Base-by-base conservation (phyloP, 2,113 vertebrate genomes). In the Acrocephalus kingi region DNA sequence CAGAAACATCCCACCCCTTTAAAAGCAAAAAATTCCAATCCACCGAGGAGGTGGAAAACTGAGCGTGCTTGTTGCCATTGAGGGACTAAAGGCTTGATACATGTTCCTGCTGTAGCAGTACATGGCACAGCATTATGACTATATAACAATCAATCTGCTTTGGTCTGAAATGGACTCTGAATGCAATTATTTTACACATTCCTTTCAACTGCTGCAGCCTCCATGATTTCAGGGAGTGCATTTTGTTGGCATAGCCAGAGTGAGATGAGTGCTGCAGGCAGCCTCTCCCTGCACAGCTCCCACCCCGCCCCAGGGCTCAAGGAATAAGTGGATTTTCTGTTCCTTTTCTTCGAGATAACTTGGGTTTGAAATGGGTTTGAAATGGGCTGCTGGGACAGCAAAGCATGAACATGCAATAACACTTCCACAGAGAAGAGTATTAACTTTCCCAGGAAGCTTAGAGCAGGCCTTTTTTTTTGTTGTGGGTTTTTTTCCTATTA, bases 271-370 rank as follows among this genome's bases (percentile, higher is more conserved):
- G 4, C 35, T 18, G 10, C 72, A 80, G 25, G 6, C 84, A 74
- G 5, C 24, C 31, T 7, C 52, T 85, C 13, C 66, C 27, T 61
- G 23, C 52, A 30, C 59, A 79, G 55, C n/a, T 21, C 64, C n/a
- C 43, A 0, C 31, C 0, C 0, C 54, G 43, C 37, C 25, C 15
- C 11, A 28, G 86, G 49, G 48, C 30, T 21, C 12, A 11, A 33
- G 69, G 37, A 62, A 18, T 28, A 86, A 69, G 52, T 43, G 10
- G 11, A 61, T 93, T 95, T 83, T 75, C 75, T 64, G 17, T 48
- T 77, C 58, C 7, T 80, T 14, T 76, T 58, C 45, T 73, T 79
- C 0, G 0, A 41, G 54, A 49, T 31, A 25, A 18, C 23, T 39
- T 73, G 20, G n/a, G n/a, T n/a, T n/a, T n/a, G n/a, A n/a, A n/a